Conservation (phyloP, 2,888 invertebrate species). For the Phyllotreta striolata region DNA sequence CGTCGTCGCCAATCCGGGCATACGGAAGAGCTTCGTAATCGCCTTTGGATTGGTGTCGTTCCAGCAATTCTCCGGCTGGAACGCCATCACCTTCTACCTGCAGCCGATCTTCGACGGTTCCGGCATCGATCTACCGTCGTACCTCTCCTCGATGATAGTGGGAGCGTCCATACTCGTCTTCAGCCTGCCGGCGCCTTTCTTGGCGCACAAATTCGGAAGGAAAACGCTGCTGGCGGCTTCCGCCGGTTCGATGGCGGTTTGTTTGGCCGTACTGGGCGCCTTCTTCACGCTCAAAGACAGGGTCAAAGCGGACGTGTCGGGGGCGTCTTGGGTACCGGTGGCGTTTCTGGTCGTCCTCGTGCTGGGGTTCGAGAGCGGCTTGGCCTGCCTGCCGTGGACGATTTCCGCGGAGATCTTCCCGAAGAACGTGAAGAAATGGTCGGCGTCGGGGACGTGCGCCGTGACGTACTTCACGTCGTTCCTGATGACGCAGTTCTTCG, state of each 20-base stretch:
- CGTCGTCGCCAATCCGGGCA: slow-evolving; percentile 69
- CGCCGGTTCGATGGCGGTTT: slow-evolving; percentile 70
- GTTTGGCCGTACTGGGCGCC: slow-evolving; percentile 66
- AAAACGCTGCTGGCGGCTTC: slow-evolving; percentile 75
- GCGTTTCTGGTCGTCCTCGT: slow-evolving; percentile 75
- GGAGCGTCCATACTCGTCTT: slow-evolving; percentile 77
- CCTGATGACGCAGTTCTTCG: slow-evolving; percentile 75
- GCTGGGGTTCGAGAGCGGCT: slow-evolving; percentile 64
- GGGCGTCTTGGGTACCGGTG: slow-evolving; percentile 72
- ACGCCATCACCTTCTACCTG: slow-evolving; percentile 56
- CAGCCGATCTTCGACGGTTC: slow-evolving; percentile 73
- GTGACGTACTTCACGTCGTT: slow-evolving; percentile 78
- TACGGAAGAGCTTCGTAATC: slow-evolving; percentile 77
- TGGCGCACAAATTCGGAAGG: slow-evolving; percentile 80
- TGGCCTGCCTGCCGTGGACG: slow-evolving; percentile 81
- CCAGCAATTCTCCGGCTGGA: slow-evolving; percentile 78
- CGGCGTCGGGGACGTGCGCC: slow-evolving; percentile 76
- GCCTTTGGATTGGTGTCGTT: slow-evolving; percentile 76
- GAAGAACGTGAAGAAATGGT: slow-evolving; percentile 75
- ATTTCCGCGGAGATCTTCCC: slow-evolving; percentile 82
- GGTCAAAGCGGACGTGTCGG: slow-evolving; percentile 50
- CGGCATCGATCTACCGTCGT: slow-evolving; percentile 68
- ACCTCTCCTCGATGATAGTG: slow-evolving; percentile 77
- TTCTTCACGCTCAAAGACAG: slow-evolving; percentile 63
- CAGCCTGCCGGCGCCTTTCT: slow-evolving; percentile 74